These are phyloP conservation scores for Carcina quercana DNA, from an alignment of 2,888 invertebrate species.

Conservation along the genomic window DNA sequence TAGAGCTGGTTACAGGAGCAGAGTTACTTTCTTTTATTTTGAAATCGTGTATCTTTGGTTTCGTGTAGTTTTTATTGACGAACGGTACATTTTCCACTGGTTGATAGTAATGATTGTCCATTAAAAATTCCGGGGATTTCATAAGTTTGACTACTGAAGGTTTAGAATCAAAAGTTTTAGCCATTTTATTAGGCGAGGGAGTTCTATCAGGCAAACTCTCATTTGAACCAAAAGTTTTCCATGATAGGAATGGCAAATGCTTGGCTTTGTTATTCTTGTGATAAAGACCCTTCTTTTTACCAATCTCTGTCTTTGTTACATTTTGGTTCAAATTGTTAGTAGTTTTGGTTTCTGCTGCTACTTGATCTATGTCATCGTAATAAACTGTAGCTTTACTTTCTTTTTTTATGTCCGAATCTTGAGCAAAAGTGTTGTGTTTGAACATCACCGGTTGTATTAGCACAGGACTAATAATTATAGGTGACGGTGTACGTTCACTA, in stretches of 20 bases:
- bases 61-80: constrained; percentile 39
- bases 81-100: constrained; percentile 55
- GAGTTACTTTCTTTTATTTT: constrained; percentile 19
- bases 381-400: constrained; percentile 43
- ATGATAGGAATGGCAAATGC: constrained; percentile 37
- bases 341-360: constrained; percentile 26
- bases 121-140: constrained; percentile 49
- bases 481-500: constrained; percentile 30
- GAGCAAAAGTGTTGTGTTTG: constrained; percentile 21
- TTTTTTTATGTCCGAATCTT: constrained; percentile 9
- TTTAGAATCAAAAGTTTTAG: constrained; percentile 25
- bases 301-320: constrained; percentile 16
- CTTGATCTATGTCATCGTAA: constrained; percentile 58
- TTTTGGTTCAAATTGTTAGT: too few relatives aligned
- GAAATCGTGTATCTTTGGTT: constrained; percentile 18
- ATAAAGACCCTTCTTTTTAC: constrained; percentile 38
- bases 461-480: constrained; percentile 57
- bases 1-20: constrained; percentile 20
- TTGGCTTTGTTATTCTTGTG: constrained; percentile 48
- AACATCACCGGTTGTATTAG: constrained; percentile 52
- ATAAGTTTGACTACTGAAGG: constrained; percentile 36
- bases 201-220: constrained; percentile 33
- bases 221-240: constrained; percentile 36
- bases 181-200: constrained; percentile 23
- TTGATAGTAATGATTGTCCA: constrained; percentile 59